phyloP scores from a whole-genome alignment of 2,888 invertebrate species.

The Xylota sylvarum region DNA sequence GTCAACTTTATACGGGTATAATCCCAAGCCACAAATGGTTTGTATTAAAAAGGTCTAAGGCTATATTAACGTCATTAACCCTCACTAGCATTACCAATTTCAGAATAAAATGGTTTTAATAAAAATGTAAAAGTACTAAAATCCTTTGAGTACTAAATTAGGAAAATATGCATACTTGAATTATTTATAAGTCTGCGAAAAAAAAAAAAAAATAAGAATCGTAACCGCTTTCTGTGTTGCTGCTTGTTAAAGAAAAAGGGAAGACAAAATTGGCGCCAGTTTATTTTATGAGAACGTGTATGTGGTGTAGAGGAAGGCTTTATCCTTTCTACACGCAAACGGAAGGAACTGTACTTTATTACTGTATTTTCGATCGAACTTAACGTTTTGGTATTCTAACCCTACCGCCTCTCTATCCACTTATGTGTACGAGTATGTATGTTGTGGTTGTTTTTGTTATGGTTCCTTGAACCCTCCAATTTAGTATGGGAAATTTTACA shows the following conservation, averaged over 20 bases:
- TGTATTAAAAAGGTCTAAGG: neutral
- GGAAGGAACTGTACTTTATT: conserved; percentile 52
- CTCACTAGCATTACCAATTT: neutral
- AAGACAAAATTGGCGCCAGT: conserved; percentile 61
- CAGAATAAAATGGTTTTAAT: conserved; percentile 12
- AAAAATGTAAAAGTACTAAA: conserved; percentile 29
- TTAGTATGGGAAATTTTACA: conserved; percentile 6
- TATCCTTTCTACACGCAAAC: conserved; percentile 50
- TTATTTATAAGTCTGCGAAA: conserved; percentile 57
- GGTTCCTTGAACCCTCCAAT: conserved; percentile 57
- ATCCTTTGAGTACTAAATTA: conserved; percentile 41
- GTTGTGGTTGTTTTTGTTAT: conserved; percentile 33
- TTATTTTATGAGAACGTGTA: conserved; percentile 61
- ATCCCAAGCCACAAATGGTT: neutral
- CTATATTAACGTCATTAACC: neutral
- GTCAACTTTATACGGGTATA: neutral
- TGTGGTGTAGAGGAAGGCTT: neutral
- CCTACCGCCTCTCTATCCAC: neutral
- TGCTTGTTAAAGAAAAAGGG: conserved; percentile 16
- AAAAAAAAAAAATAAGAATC: neutral
- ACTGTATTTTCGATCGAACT: conserved; percentile 52
- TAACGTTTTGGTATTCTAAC: conserved; percentile 15
- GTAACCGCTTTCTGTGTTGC: conserved; percentile 30
- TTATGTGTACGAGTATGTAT: neutral
- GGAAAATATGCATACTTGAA: conserved; percentile 50